These are phyloP conservation scores for Callithrix jacchus DNA, from an alignment of 2,113 vertebrate species.

Conservation along the genomic window DNA sequence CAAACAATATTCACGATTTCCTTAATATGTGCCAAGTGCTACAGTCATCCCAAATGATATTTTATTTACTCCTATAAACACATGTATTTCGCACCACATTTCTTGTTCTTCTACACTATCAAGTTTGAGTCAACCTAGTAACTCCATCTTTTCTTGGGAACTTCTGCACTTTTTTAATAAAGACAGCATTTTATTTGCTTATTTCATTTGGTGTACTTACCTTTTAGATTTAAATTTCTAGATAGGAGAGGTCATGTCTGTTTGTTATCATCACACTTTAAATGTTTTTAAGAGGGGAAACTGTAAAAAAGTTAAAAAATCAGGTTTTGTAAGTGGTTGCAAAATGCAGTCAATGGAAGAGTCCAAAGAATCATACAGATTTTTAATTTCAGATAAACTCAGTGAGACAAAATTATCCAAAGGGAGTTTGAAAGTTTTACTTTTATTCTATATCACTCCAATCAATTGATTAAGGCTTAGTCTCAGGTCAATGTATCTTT, in stretches of 20 bases:
- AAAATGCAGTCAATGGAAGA: background rate
- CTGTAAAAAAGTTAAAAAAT: background rate
- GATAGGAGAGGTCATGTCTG: background rate
- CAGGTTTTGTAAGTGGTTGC: background rate
- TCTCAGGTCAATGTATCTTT: constrained; percentile 57
- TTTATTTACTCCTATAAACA: background rate
- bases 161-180: background rate
- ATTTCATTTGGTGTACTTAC: background rate
- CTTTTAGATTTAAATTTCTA: constrained; percentile 1
- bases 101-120: background rate
- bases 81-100: background rate
- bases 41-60: background rate
- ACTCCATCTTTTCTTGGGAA: background rate
- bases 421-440: background rate
- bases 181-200: background rate
- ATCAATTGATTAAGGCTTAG: constrained; percentile 41
- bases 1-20: background rate
- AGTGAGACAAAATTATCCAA: background rate
- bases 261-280: background rate
- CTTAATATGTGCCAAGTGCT: background rate
- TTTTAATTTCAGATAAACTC: background rate
- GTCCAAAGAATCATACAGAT: background rate
- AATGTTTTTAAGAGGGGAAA: background rate
- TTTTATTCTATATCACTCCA: constrained; percentile 1
- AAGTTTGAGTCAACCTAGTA: background rate